Conservation (phyloP, 2,113 vertebrate genomes). For the Cathartes aura region DNA sequence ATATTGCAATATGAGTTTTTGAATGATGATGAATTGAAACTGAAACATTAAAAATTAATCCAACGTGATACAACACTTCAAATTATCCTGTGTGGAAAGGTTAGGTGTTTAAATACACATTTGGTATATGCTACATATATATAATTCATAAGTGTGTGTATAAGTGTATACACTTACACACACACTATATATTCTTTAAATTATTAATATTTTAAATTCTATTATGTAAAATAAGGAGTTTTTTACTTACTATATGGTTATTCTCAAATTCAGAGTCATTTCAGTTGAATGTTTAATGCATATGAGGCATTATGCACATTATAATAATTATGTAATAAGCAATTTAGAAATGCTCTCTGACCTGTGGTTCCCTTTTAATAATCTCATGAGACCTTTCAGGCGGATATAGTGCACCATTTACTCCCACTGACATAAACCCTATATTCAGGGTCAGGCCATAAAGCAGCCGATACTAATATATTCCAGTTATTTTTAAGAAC, state of each 20-base stretch:
- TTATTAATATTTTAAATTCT: not conserved
- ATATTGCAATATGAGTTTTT: not conserved
- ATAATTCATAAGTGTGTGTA: not conserved
- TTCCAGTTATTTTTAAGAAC: not conserved
- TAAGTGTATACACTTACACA: not conserved
- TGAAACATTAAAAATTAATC: not conserved
- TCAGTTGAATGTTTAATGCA: not conserved
- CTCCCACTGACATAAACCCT: not conserved
- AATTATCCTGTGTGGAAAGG: not conserved
- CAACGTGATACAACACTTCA: not conserved
- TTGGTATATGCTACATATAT: not conserved
- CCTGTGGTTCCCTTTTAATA: not conserved
- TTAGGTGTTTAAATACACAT: not conserved
- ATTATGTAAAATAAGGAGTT: constrained; percentile 35
- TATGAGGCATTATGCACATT: not conserved
- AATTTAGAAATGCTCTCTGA: not conserved
- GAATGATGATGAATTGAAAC: not conserved
- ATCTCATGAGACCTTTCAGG: not conserved
- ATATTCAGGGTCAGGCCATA: not conserved
- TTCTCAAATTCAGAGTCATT: not conserved
- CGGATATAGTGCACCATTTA: not conserved
- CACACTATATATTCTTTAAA: not conserved
- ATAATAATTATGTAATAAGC: constrained; percentile 67
- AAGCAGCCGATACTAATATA: not conserved
- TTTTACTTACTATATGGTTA: not conserved